Conservation (phyloP, 2,888 invertebrate genomes). For the Arrhopalites spinosus region DNA sequence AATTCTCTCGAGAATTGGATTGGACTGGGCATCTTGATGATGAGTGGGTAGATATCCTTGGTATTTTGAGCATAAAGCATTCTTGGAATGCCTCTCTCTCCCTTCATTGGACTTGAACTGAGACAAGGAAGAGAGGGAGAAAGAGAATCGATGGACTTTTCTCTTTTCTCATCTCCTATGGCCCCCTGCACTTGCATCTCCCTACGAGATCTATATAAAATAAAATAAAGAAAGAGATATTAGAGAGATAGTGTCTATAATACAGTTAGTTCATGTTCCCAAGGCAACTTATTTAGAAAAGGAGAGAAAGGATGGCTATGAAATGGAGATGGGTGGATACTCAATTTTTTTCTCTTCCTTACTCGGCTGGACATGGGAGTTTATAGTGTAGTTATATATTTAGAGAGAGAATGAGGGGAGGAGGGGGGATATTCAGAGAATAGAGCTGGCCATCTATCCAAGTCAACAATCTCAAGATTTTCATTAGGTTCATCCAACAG, state of each 20-base stretch:
- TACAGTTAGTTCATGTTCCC: not conserved
- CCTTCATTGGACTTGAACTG: not conserved
- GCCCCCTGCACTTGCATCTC: not conserved
- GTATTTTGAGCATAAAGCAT: not conserved
- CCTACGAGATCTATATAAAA: not conserved
- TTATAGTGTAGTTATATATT: not conserved
- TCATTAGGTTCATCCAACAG: conserved; percentile 47
- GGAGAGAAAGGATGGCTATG: not conserved
- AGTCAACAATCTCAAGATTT: conserved; percentile 48
- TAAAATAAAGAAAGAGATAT: not conserved
- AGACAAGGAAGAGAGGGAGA: not conserved
- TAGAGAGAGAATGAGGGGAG: not conserved
- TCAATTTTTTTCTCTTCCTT: no score
- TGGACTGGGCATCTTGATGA: no score
- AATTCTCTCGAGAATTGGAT: no score
- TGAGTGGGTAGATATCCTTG: no score
- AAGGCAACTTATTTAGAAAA: conserved; percentile 9
- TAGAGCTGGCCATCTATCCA: conserved; percentile 43
- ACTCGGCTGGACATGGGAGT: not conserved
- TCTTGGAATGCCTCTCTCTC: not conserved
- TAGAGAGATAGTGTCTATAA: not conserved
- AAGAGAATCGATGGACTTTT: not conserved
- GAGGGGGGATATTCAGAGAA: not conserved
- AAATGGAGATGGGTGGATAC: not conserved
- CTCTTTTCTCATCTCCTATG: conserved; percentile 4